Base-by-base conservation (phyloP, 2,797 vertebrate species). In the Mastacembelus armatus region DNA sequence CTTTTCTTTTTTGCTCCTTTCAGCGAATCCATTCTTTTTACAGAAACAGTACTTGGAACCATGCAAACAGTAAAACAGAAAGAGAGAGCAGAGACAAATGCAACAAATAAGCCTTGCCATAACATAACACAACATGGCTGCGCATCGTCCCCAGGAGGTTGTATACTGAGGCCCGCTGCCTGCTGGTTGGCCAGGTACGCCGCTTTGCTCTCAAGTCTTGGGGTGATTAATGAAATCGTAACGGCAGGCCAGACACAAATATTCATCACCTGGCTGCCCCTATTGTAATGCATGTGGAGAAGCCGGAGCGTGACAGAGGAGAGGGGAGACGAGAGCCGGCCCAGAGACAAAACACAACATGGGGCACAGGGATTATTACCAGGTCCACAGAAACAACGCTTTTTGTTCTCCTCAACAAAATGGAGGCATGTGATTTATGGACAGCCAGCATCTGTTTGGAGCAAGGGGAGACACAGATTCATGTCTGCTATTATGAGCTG, bases 191-290 rank as follows among this genome's bases (percentile, higher is more conserved):
- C 86, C 91, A 89, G 90, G 91, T 90, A 90, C 69, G 62, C 84
- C 33, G 80, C 84, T 76, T 56, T 56, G 77, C 89, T 84, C 89
- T 88, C 85, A 87, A 91, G 88, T 87, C 84, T 77, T 66, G 52
- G 38, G 62, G 83, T 96, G 95, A 97, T 96, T 95, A 95, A 96
- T 96, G 95, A 91, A 95, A 95, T 94, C 92, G 92, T 92, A 92
- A 90, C 90, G 73, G 89, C 88, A 84, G 87, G 82, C 88, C 83
- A 83, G 92, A 92, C 92, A 93, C 91, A 91, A 91, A 91, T 92
- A 92, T 93, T 92, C 91, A 93, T 93, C 92, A 93, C 91, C 88
- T 85, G 82, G 88, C 86, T 90, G 90, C 86, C 88, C 90, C 90
- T 87, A 92, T 93, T 92, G 91, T 93, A 92, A 92, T 90, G 87